Base-by-base conservation (phyloP, 2,888 invertebrate genomes). In the Mystacides longicornis region DNA sequence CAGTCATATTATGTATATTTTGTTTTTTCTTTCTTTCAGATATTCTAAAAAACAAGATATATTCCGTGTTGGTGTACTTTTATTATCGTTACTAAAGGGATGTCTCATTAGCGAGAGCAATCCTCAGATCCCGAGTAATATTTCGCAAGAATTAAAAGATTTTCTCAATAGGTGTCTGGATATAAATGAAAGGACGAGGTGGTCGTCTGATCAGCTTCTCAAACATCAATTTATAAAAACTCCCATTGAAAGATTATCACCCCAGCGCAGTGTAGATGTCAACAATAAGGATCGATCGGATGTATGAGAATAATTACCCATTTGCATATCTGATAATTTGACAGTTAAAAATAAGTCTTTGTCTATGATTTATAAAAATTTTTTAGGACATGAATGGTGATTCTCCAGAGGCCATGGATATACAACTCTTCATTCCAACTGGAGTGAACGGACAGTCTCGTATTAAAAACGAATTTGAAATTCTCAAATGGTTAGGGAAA, bases 401-500 rank as follows among this genome's bases (percentile, higher is more conserved):
- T 46, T 59, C 57, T n/a, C 59, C 57, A 9, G 59, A 57, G 51
- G 56, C 58, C 7, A 52, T 61, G 27, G 61, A 61, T 23, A 55
- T 61, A 2, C 57, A 59, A 27, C 23, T 59, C 3, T 61, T 61
- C 33, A 61, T 61, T 23, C 61, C 61, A 16, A 53, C 55, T 2
- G 60, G 60, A 0, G 67, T 65, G 0, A 70, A 73, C 54, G 80
- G 82, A 0, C 83, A 82, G 56, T 89, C 93, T 0, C 78, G 95
- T 2, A 78, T 94, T 3, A 80, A 83, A 61, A 86, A 80, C 2
- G 92, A 93, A 70, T 93, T 93, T 66, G 86, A 89, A 69, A 77
- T 90, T 37, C 75, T 95, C 1, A 83, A 86, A 62, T 87, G 84
- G 76, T 74, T 97, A 1, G 98, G 98, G 0, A 89, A 87, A 71